Conservation (phyloP, 2,797 vertebrate species). For the Tokudaia tokunoshimensis region DNA sequence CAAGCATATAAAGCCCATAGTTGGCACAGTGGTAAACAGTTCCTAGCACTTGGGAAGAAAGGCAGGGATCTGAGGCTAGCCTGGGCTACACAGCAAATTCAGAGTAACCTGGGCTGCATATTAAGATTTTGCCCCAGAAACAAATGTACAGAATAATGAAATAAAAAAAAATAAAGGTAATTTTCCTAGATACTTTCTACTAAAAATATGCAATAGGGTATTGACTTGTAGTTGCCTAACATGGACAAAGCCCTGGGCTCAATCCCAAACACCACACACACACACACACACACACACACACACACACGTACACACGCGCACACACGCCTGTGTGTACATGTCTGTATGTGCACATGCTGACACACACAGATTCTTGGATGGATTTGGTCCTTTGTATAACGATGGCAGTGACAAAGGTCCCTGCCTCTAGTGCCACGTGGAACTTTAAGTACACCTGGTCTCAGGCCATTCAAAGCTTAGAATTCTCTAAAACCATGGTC, state of each 20-base stretch:
- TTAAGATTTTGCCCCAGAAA: neutral
- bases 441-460: neutral
- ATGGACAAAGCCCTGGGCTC: neutral
- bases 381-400: neutral
- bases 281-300: neutral
- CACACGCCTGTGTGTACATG: fast-evolving
- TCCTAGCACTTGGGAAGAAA: neutral
- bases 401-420: neutral
- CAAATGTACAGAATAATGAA: neutral
- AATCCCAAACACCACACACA: neutral
- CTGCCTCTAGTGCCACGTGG: neutral
- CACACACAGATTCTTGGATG: neutral
- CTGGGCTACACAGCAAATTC: neutral
- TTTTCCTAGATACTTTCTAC: slow-evolving; percentile 27
- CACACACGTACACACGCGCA: neutral
- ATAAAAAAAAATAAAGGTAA: neutral
- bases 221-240: neutral
- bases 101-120: neutral
- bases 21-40: neutral
- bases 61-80: neutral
- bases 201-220: neutral
- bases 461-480: neutral
- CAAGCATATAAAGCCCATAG: neutral
- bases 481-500: neutral
- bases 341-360: neutral